These are phyloP conservation scores for Hypomesus transpacificus DNA, from an alignment of 2,113 vertebrate genomes.

Conservation along the genomic window DNA sequence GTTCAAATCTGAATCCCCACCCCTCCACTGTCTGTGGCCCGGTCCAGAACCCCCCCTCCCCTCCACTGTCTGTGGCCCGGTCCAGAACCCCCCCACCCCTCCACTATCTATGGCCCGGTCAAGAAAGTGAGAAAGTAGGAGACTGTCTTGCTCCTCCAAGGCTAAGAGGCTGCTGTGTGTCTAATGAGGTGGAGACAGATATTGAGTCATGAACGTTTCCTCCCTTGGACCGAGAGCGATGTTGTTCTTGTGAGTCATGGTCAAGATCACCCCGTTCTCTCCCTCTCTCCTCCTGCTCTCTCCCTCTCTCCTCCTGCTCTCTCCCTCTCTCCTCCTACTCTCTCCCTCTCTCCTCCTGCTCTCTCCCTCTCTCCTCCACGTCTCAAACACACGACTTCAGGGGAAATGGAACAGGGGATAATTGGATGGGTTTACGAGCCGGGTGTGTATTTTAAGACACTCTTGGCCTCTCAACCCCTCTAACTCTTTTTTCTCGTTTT, in stretches of 20 bases:
- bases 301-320: too few relatives aligned
- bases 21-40: too few relatives aligned
- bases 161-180: neutral
- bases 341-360: too few relatives aligned
- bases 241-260: neutral
- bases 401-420: neutral
- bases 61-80: too few relatives aligned
- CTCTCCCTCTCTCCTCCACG: too few relatives aligned
- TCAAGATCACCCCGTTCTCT: neutral
- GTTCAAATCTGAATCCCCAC: too few relatives aligned
- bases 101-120: too few relatives aligned
- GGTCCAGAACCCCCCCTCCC: too few relatives aligned
- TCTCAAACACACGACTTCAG: neutral
- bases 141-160: neutral
- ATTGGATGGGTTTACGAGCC: neutral
- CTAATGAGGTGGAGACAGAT: neutral
- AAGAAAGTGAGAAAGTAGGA: too few relatives aligned
- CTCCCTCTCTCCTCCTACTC: too few relatives aligned
- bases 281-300: too few relatives aligned
- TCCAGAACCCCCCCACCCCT: too few relatives aligned
- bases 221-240: neutral
- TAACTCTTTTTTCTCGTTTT: neutral
- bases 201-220: neutral
- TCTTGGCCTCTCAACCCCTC: neutral
- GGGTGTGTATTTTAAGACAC: neutral